Evolutionary conservation across 2,113 vertebrate species (phyloP), one percentile per base, ranked within the genome.

Genomic region (Bagarius yarrelli): DNA sequence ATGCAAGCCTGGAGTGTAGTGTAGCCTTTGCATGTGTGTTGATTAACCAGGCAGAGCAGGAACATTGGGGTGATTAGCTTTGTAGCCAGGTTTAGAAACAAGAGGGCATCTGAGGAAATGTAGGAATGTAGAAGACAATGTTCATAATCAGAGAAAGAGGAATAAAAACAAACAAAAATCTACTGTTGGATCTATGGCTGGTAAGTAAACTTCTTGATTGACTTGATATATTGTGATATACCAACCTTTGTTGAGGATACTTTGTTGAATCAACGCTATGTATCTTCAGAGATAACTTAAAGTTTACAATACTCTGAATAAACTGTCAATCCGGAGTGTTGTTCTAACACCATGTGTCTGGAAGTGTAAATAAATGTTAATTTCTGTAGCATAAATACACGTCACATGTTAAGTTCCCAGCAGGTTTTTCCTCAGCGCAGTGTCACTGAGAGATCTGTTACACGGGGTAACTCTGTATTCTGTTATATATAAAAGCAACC

Each of bases 21-120:
- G 50, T 18, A 32, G 13, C 23, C 50, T 60, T 25, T 76, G 64
- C 9, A 69, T 30, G 53, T 82, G 61, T 76, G 84, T 86, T 86
- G 81, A 83, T 86, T 81, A 86, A 86, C 84, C 80, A 83, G 55
- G 55, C 52, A 74, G 81, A 59, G 60, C 69, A 70, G 69, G 78
- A 78, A 53, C 53, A 63, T 18, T 79, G 74, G 30, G 75, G 81
- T 67, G 36, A 23, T 64, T 44, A 47, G 25, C 61, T 80, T 72
- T 76, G 79, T 81, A 34, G 40, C 44, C 40, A 78, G 47, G 32
- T 78, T 70, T 47, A 60, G 52, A 78, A 34, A 47, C 36, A 63
- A 73, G 40, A 81, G n/a, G 11, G 25, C 59, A 76, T 13, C 19
- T 77, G 36, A 52, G 30, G 63, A n/a, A 12, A 66, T 75, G 34